These are phyloP conservation scores for Megaceryle alcyon DNA, from an alignment of 2,797 vertebrate genomes.

Conservation along the genomic window DNA sequence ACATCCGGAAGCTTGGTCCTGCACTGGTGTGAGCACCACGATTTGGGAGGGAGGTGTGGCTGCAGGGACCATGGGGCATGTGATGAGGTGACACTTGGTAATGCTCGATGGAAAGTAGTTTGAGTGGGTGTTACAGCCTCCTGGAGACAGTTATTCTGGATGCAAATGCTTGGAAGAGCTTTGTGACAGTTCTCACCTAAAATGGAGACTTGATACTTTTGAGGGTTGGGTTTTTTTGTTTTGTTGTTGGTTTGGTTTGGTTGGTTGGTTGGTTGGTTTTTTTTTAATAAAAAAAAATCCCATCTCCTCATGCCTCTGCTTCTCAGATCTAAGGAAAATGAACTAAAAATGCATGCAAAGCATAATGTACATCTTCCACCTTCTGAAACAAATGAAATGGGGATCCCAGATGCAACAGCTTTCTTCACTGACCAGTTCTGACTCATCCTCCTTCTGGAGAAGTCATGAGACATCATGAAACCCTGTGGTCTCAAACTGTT, in stretches of 20 bases:
- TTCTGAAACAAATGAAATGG: not conserved
- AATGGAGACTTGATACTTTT: not conserved
- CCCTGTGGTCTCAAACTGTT: not conserved
- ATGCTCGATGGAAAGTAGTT: not conserved
- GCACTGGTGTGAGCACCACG: fast-evolving
- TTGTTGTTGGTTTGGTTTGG: too few species aligned
- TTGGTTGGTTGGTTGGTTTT: too few species aligned
- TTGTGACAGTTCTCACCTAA: not conserved
- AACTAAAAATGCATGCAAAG: not conserved
- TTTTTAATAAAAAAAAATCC: not conserved
- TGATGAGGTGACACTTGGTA: not conserved
- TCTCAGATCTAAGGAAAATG: not conserved
- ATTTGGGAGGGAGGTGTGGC: fast-evolving
- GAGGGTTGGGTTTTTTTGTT: not conserved
- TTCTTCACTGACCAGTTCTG: slow-evolving; percentile 30
- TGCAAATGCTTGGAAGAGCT: not conserved
- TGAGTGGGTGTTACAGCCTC: not conserved
- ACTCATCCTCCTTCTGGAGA: slow-evolving; percentile 43
- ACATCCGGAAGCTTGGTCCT: not conserved
- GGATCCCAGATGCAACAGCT: not conserved
- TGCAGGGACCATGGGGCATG: not conserved
- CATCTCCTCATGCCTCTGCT: not conserved
- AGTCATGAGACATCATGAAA: slow-evolving; percentile 54
- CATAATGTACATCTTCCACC: not conserved
- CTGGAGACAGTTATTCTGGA: not conserved